Conservation (phyloP, 2,888 invertebrate genomes). For the Frankliniella fusca region DNA sequence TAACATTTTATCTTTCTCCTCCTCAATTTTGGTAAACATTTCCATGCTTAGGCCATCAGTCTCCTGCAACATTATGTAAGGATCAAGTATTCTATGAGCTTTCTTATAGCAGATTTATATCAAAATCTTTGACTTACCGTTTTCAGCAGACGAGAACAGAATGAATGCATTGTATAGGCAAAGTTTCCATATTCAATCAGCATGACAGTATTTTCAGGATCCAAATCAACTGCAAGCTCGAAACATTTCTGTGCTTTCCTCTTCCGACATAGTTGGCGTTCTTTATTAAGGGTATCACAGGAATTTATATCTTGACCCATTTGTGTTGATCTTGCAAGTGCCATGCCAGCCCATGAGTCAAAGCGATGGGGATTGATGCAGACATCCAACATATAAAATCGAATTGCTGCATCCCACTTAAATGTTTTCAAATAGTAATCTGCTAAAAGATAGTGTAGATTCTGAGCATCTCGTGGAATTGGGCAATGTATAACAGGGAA, state of each 20-base stretch:
- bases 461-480: not conserved
- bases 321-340: conserved; percentile 60
- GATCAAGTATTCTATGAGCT: conserved; percentile 33
- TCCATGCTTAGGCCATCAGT: conserved; percentile 48
- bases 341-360: conserved; percentile 91
- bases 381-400: conserved; percentile 79
- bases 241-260: conserved; percentile 68
- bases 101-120: not conserved
- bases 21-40: conserved; percentile 65
- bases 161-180: conserved; percentile 84
- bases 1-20: conserved; percentile 73
- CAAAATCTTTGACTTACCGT: conserved; percentile 52
- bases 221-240: conserved; percentile 69
- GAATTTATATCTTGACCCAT: conserved; percentile 61
- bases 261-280: conserved; percentile 50
- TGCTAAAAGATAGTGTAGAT: conserved; percentile 75
- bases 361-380: conserved; percentile 73
- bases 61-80: conserved; percentile 38
- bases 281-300: conserved; percentile 47
- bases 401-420: conserved; percentile 64
- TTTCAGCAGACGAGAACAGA: conserved; percentile 79
- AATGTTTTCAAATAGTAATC: conserved; percentile 90
- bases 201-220: conserved; percentile 67
- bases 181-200: conserved; percentile 91
- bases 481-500: not conserved